Percentiles rank a stretch among this genome's conserved stretches.
phyloP scores from a whole-genome alignment of 2,113 vertebrate genomes.

The Tyrannus savana region DNA sequence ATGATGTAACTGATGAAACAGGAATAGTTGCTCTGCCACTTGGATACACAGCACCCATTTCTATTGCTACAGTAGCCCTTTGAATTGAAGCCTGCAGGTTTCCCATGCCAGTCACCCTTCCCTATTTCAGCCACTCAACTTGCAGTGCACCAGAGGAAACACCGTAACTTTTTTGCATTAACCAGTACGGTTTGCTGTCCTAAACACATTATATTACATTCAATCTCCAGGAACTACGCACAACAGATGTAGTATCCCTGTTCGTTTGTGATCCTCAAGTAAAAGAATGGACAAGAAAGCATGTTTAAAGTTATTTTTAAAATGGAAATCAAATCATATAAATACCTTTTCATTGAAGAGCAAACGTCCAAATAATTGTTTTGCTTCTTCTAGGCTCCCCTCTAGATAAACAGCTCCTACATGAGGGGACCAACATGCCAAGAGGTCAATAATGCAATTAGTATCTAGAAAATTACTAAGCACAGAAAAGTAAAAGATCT shows the following conservation, averaged over 20 bases:
- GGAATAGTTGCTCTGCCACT: fast-evolving
- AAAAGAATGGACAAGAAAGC: background rate
- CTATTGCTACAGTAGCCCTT: background rate
- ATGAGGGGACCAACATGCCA: background rate
- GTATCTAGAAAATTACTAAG: slow-evolving; percentile 10
- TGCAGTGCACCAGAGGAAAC: background rate
- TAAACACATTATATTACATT: background rate
- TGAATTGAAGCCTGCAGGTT: background rate
- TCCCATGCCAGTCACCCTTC: background rate
- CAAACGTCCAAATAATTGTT: slow-evolving; percentile 91
- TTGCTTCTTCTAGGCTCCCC: slow-evolving; percentile 92
- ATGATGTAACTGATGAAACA: background rate
- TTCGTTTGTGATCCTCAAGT: background rate
- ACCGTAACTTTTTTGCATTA: fast-evolving
- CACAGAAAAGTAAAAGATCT: background rate
- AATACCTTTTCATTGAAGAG: slow-evolving; percentile 92
- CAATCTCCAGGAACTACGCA: background rate
- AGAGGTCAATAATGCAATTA: slow-evolving; percentile 15
- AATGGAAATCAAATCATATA: background rate
- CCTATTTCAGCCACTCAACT: background rate
- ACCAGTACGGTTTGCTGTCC: background rate
- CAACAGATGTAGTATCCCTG: background rate
- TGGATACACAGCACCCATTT: background rate
- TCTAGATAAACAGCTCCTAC: slow-evolving; percentile 96
- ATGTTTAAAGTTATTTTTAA: background rate